phyloP scores from a whole-genome alignment of 2,113 vertebrate genomes.

The Dromiciops gliroides region DNA sequence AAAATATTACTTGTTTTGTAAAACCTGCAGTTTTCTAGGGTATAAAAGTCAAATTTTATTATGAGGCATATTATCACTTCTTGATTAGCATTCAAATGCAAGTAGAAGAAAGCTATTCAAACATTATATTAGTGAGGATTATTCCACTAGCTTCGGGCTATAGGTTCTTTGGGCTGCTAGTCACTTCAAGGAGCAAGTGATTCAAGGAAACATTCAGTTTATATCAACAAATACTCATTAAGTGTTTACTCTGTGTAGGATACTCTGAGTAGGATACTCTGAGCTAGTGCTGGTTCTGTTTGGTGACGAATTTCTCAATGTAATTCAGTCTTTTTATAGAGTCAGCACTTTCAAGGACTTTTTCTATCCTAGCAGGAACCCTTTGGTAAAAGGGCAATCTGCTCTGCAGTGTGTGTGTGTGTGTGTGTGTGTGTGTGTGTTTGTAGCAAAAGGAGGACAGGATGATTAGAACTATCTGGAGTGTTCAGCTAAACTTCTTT shows the following conservation, averaged over 20 bases:
- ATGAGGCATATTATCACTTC: background rate
- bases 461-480: background rate
- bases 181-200: constrained; percentile 10
- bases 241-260: background rate
- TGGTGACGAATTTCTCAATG: constrained; percentile 24
- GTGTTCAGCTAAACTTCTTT: constrained; percentile 34
- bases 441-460: background rate
- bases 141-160: background rate
- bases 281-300: background rate
- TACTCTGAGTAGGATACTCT: background rate
- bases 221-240: background rate
- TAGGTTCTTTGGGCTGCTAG: constrained; percentile 8
- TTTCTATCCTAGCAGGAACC: background rate
- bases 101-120: background rate
- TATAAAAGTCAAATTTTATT: constrained; percentile 45
- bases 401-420: background rate
- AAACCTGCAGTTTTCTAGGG: constrained; percentile 22
- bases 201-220: background rate
- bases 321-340: constrained; percentile 35
- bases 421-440: background rate
- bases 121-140: background rate
- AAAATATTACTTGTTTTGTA: constrained; percentile 25
- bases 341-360: background rate
- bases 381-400: background rate
- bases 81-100: constrained; percentile 70